These are phyloP conservation scores for Bufo gargarizans DNA, from an alignment of 2,113 vertebrate species.

Conservation along the genomic window DNA sequence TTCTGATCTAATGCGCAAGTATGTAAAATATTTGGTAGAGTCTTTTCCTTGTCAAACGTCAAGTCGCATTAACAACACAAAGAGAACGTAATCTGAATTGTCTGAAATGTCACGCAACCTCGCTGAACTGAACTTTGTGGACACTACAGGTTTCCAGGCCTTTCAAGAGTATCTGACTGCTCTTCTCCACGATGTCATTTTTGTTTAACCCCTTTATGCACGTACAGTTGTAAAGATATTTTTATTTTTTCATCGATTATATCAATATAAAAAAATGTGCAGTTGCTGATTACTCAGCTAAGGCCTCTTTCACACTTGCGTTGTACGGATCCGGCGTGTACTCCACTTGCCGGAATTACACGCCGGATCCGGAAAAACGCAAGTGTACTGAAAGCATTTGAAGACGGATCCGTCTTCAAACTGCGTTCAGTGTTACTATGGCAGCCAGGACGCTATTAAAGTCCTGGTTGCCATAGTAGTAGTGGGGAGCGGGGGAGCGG, in stretches of 20 bases:
- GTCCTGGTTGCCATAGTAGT: no score
- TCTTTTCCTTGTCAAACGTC: constrained; percentile 54
- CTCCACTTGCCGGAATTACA: no score
- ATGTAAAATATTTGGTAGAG: constrained; percentile 52
- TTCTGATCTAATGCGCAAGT: constrained; percentile 40
- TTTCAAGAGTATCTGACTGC: background rate
- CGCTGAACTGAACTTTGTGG: constrained; percentile 50
- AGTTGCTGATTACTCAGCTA: background rate
- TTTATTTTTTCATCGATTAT: background rate
- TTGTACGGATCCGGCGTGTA: no score
- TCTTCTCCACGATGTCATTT: constrained; percentile 15
- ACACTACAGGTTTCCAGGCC: constrained; percentile 44
- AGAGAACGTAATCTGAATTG: constrained; percentile 51
- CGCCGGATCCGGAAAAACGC: no score
- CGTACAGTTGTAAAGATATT: background rate
- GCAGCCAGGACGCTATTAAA: no score
- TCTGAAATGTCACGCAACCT: constrained; percentile 56
- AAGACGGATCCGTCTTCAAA: no score
- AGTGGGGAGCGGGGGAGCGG: no score
- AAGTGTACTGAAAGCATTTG: no score
- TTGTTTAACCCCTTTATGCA: background rate
- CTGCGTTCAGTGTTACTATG: no score
- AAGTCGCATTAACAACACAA: constrained; percentile 55
- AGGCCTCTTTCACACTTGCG: no score
- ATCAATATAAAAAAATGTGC: background rate